Evolutionary conservation across 2,113 vertebrate genomes (phyloP), one percentile per base, ranked within the genome.

Genomic region (Daphoenositta chrysoptera): DNA sequence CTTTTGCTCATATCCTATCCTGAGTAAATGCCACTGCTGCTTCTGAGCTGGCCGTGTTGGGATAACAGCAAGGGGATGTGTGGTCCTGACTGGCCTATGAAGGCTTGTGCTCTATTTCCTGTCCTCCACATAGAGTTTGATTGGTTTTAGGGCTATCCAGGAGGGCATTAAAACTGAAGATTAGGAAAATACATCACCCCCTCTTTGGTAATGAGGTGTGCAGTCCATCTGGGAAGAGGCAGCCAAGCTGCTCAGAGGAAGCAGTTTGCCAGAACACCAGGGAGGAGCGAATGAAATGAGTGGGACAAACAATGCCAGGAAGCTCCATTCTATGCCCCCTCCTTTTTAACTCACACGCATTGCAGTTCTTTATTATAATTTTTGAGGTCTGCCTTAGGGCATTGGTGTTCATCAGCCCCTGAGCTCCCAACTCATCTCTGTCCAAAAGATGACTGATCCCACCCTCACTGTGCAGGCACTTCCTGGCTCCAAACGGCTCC

Each of bases 111-210:
- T 91, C 90, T 69, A 27, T 87, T 95, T 96, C 88, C 94, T 93
- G 69, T 82, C 92, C 95, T 94, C 88, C 90, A 68, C n/a, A 2
- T 57, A 78, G 31, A 87, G 88, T 73, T 92, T 54, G 79, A 82
- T 53, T 77, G 64, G 79, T 3, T 96, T 96, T 85, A 90, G 92
- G 87, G 87, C 90, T 94, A 53, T 76, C 87, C 70, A 96, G 89
- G 86, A 91, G 95, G 89, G 68, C 88, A 93, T 69, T 89, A 95
- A 93, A 97, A 90, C 79, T 58, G 42, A 84, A 87, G 64, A 73
- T 91, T 27, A 95, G 88, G 94, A 87, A 96, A 95, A 95, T 83
- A 27, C 45, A 24, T 42, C 65, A 28, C 19, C 56, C 83, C 45
- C 64, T 70, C 89, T 88, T 79, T 75, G 50, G 91, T 39, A 88